Percentiles rank a stretch among this genome's conserved stretches.
phyloP scores from a whole-genome alignment of 1,140 invertebrate genomes.

The Drosophila novamexicana region DNA sequence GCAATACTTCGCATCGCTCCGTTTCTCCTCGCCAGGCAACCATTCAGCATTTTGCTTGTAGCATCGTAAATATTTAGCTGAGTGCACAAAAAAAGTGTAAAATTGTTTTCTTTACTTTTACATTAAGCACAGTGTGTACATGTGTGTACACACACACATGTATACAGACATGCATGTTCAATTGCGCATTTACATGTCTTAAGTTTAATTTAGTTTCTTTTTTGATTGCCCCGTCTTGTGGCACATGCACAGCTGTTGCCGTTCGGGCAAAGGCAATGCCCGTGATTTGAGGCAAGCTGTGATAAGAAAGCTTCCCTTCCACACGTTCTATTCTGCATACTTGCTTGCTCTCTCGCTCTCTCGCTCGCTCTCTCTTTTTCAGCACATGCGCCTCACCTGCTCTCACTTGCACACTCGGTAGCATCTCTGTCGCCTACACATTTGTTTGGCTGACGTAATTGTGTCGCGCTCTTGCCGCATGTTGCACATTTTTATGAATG shows the following conservation, averaged over 20 bases:
- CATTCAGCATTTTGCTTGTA: slow-evolving; percentile 22
- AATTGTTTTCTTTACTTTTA: slow-evolving; percentile 5
- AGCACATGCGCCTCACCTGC: slow-evolving; percentile 33
- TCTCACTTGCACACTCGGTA: slow-evolving; percentile 1
- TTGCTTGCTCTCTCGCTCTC: background rate
- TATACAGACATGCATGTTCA: background rate
- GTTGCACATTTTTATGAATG: slow-evolving; percentile 74
- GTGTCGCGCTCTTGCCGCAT: slow-evolving; percentile 61
- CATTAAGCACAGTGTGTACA: background rate
- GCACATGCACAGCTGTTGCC: slow-evolving; percentile 30
- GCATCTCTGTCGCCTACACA: slow-evolving; percentile 13
- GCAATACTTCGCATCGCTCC: slow-evolving; percentile 20
- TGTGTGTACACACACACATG: background rate
- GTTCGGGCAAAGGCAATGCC: slow-evolving; percentile 1
- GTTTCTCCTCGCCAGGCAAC: background rate
- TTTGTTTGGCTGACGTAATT: slow-evolving; percentile 69
- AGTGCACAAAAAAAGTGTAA: slow-evolving; percentile 2
- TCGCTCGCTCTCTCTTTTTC: background rate
- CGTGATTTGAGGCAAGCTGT: background rate
- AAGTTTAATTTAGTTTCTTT: slow-evolving; percentile 8
- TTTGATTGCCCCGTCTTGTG: slow-evolving; percentile 23
- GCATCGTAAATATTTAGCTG: slow-evolving; percentile 25
- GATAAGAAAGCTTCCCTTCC: slow-evolving; percentile 20
- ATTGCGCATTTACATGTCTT: background rate
- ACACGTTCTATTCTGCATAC: background rate